Base-by-base conservation (phyloP, 1,140 invertebrate genomes). In the Pemphigus obesinymphae region DNA sequence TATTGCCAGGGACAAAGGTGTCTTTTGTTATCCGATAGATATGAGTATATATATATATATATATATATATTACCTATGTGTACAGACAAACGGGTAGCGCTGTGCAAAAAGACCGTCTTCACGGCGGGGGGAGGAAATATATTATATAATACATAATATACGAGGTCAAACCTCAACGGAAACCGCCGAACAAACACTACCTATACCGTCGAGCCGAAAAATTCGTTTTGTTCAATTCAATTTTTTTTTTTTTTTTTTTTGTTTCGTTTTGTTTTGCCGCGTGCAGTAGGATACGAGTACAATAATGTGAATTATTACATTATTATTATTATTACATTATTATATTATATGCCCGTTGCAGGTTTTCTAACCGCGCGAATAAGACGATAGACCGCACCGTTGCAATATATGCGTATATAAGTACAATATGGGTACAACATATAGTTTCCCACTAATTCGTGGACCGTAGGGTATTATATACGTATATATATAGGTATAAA, bases 111-210 rank as follows among this genome's bases (percentile, higher is more conserved):
- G 13, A 0, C 43, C 48, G 29, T 6, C 43, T 3, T 11, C 7
- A 11, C 72, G 26, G 29, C 26, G 20, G 72, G 45, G 48, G 72
- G 43, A 1, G 40, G 17, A 20, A n/a, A n/a, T n/a, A n/a, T n/a
- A n/a, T n/a, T n/a, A n/a, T n/a, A n/a, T n/a, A n/a, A n/a, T n/a
- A n/a, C n/a, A n/a, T n/a, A n/a, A n/a, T n/a, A n/a, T 20, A 55
- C 73, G 73, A 50, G 72, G 72, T 53, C 73, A 76, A 53, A 76
- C 73, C 73, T 58, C 73, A 58, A 55, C 13, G 31, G 73, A 23
- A 53, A 50, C 50, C 73, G 37, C 66, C 17, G 31, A 66, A 61
- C n/a, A 23, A 37, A 43, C 37, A 17, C n/a, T n/a, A n/a, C n/a
- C n/a, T n/a, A n/a, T n/a, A n/a, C n/a, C 37, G 10, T 66, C 31